phyloP scores from a whole-genome alignment of 1,140 invertebrate genomes.

The Drosophila oshimai region DNA sequence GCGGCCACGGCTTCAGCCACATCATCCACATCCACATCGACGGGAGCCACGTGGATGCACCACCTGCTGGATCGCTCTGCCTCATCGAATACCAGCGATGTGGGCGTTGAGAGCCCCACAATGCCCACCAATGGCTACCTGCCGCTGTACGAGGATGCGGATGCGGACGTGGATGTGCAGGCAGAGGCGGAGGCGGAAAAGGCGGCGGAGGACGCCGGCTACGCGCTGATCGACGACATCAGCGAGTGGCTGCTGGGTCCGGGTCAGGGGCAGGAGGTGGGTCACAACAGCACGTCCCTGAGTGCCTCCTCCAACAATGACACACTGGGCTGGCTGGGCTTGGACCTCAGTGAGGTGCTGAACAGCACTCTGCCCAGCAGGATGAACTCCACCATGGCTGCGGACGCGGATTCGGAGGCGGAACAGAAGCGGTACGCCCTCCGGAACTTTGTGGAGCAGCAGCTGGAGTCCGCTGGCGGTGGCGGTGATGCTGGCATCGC shows the following conservation, averaged over 20 bases:
- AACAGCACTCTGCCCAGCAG: constrained; percentile 37
- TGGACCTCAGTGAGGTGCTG: constrained; percentile 44
- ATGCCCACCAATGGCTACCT: constrained; percentile 46
- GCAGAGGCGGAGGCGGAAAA: constrained; percentile 21
- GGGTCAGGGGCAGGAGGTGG: constrained; percentile 12
- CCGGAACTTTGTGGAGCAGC: constrained; percentile 66
- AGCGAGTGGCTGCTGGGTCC: constrained; percentile 65
- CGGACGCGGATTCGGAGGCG: not conserved
- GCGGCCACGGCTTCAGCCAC: not conserved
- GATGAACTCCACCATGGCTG: not conserved
- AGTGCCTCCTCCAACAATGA: constrained; percentile 24
- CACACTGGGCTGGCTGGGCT: constrained; percentile 55
- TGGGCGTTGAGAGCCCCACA: constrained; percentile 23
- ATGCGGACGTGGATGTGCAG: constrained; percentile 26
- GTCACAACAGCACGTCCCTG: constrained; percentile 8
- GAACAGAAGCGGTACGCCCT: constrained; percentile 31
- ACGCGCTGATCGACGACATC: constrained; percentile 68
- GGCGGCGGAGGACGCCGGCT: constrained; percentile 59
- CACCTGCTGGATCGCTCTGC: constrained; percentile 7
- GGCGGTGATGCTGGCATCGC: constrained; percentile 54
- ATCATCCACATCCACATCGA: constrained; percentile 17
- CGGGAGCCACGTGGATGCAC: constrained; percentile 26
- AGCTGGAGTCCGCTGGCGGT: constrained; percentile 23
- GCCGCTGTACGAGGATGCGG: constrained; percentile 62
- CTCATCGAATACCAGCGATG: not conserved